Conservation (phyloP, 2,113 vertebrate genomes). For the Camelus dromedarius region DNA sequence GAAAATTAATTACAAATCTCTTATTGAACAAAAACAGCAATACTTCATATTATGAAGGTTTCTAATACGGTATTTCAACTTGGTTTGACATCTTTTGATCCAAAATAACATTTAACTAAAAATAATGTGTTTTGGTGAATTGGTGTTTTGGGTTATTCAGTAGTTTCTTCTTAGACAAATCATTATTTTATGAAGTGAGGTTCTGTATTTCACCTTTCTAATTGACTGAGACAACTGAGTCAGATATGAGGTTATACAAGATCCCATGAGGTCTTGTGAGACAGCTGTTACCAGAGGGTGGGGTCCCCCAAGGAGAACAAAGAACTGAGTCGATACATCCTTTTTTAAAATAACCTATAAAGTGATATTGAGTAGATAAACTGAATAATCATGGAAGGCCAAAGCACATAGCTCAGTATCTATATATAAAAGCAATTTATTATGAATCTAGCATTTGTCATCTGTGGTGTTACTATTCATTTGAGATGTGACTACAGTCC, state of each 20-base stretch:
- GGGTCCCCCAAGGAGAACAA: neutral
- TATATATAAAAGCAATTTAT: neutral
- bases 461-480: neutral
- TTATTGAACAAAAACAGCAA: neutral
- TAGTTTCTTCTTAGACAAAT: neutral
- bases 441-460: neutral
- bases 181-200: neutral
- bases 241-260: neutral
- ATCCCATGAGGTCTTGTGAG: neutral
- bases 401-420: neutral
- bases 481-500: neutral
- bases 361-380: neutral
- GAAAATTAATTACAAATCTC: neutral
- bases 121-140: neutral
- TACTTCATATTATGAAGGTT: neutral
- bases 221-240: neutral
- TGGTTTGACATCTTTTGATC: neutral
- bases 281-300: neutral
- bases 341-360: neutral
- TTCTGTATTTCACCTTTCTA: neutral
- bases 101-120: neutral
- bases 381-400: neutral
- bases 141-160: neutral
- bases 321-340: neutral
- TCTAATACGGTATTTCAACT: neutral